A percentile compares a stretch with the other conserved stretches of the same genome.
phyloP scores from a whole-genome alignment of 2,113 vertebrate species.

The Poicephalus gulielmi region DNA sequence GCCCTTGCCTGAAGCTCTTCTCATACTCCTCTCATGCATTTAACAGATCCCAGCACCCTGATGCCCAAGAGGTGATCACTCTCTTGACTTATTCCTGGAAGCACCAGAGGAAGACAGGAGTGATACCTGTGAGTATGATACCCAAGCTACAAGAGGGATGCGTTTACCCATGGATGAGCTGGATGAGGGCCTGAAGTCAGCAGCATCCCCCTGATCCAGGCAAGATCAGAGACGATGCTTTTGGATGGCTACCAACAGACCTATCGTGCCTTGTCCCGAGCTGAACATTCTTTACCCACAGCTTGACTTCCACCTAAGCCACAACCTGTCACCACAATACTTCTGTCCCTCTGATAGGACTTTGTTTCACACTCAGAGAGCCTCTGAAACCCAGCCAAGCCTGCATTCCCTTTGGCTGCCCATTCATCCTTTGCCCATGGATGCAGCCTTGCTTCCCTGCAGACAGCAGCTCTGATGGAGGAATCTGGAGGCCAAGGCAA shows the following conservation, averaged over 20 bases:
- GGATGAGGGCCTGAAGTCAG: not conserved
- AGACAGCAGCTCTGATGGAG: not conserved
- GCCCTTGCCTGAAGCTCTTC: rapidly evolving
- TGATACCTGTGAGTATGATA: not conserved
- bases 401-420: not conserved
- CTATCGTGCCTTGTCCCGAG: not conserved
- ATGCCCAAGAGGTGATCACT: not conserved
- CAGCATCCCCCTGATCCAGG: not conserved
- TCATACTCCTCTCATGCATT: not conserved
- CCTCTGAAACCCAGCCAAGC: not conserved
- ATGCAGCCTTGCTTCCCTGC: not conserved
- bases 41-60: rapidly evolving
- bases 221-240: not conserved
- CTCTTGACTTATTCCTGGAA: not conserved
- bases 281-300: not conserved
- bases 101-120: not conserved
- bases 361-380: rapidly evolving
- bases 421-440: not conserved
- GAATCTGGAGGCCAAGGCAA: not conserved
- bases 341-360: not conserved
- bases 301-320: not conserved
- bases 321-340: rapidly evolving
- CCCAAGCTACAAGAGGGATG: not conserved
- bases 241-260: not conserved
- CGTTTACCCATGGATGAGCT: not conserved